A percentile compares a stretch with the other conserved stretches of the same genome.
phyloP scores from a whole-genome alignment of 2,797 vertebrate genomes.

The Dendrocincla fuliginosa region DNA sequence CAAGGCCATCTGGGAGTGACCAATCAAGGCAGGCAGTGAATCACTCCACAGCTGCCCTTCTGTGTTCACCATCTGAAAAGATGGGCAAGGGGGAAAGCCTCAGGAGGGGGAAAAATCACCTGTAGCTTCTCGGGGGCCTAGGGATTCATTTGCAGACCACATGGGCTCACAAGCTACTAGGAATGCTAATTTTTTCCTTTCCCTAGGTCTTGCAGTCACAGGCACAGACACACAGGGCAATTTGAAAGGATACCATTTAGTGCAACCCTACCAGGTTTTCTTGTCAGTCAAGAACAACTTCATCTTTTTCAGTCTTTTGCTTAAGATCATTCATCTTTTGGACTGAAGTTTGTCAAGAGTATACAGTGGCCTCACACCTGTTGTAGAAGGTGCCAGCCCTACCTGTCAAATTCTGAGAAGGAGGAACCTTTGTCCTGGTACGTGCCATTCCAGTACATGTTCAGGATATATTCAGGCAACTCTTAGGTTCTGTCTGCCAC shows the following conservation, averaged over 20 bases:
- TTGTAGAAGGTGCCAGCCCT: neutral
- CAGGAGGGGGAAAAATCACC: neutral
- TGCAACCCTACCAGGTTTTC: neutral
- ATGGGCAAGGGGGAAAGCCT: neutral
- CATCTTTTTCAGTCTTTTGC: neutral
- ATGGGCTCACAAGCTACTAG: neutral
- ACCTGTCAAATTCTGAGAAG: neutral
- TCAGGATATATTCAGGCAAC: neutral
- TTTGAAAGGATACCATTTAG: neutral
- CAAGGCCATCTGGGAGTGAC: neutral
- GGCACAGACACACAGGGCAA: neutral
- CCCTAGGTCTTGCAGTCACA: neutral
- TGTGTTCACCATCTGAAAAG: neutral
- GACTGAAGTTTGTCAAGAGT: neutral
- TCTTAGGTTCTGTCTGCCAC: neutral
- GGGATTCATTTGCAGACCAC: neutral
- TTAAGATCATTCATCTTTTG: neutral
- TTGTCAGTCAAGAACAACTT: neutral
- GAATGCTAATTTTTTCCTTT: neutral
- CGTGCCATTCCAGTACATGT: neutral
- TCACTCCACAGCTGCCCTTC: neutral
- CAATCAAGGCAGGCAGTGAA: neutral
- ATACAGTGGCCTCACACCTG: neutral
- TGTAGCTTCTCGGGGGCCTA: neutral
- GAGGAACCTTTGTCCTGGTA: neutral